Evolutionary conservation across 2,797 vertebrate genomes (phyloP), one percentile per base, ranked within the genome.

Genomic region (Lagorchestes hirsutus): DNA sequence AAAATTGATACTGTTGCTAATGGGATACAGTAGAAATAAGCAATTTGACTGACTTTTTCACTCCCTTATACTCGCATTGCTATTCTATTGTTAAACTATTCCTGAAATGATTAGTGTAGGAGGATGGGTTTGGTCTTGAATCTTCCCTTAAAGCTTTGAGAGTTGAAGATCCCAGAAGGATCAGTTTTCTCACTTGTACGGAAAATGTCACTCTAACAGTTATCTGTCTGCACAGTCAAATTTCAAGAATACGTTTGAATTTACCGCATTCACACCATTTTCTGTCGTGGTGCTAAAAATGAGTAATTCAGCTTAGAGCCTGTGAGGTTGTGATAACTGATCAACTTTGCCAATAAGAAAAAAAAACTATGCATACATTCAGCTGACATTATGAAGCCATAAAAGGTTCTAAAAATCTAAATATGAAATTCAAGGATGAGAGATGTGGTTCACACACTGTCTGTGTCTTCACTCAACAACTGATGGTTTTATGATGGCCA

Each of bases 191-290:
- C 98, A 98, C 98, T 98, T 98, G 98, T 98, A 98, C 98, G 97
- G 98, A 98, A 99, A 99, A 99, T 99, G 99, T 99, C 98, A 98
- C 98, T 99, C 98, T 99, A 98, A 98, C 98, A 98, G n/a, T 98
- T 98, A 98, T 99, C 98, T 99, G 98, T 98, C 98, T 98, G 98
- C 98, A 98, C 98, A 98, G 96, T 99, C 98, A 98, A 98, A 97
- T 98, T 98, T 98, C 95, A 96, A 74, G 98, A 98, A 98, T 97
- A 96, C 98, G 98, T 98, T 98, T 98, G 97, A 98, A 98, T 99
- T 99, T 98, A 98, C 98, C 97, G 97, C 98, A 98, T 99, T 99
- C 98, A 98, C 98, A 99, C 98, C 98, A 98, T 98, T 98, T 98
- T 98, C 98, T 98, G 98, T 97, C 98, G 95, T 97, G 97, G 98